phyloP scores from a whole-genome alignment of 2,797 vertebrate species.

The Ciconia nigra region DNA sequence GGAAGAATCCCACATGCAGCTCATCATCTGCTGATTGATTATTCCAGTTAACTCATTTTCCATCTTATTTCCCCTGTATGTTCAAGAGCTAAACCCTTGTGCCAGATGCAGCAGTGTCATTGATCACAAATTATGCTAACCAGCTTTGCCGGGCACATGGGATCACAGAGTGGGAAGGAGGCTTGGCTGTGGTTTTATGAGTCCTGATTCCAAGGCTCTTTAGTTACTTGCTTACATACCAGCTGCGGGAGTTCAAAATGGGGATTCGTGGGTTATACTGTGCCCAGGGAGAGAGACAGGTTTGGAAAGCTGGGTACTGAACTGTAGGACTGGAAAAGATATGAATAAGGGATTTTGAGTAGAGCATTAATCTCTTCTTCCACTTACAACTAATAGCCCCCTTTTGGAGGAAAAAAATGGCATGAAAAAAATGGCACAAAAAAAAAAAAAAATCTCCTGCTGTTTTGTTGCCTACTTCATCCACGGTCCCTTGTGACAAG shows the following conservation, averaged over 20 bases:
- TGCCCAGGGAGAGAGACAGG: neutral
- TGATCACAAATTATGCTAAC: neutral
- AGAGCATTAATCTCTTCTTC: neutral
- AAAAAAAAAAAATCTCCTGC: neutral
- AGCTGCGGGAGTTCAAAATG: neutral
- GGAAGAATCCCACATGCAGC: neutral
- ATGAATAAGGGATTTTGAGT: neutral
- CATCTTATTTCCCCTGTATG: fast-evolving
- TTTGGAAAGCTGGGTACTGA: neutral
- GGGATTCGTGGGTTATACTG: fast-evolving
- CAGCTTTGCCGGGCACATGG: neutral
- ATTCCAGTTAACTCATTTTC: neutral
- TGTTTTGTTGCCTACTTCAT: neutral
- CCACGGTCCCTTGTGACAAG: neutral
- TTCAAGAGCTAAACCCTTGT: neutral
- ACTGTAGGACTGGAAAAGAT: neutral
- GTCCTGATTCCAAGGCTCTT: neutral
- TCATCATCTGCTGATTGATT: neutral
- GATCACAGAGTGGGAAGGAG: neutral
- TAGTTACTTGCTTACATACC: neutral
- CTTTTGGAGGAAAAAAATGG: neutral
- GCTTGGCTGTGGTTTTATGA: neutral
- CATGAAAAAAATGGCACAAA: neutral
- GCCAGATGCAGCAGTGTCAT: neutral
- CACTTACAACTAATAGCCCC: neutral